A percentile compares a stretch with the other conserved stretches of the same genome.
Conservation (phyloP, 1,140 invertebrate species). For the Lysiphlebus fabarum region DNA sequence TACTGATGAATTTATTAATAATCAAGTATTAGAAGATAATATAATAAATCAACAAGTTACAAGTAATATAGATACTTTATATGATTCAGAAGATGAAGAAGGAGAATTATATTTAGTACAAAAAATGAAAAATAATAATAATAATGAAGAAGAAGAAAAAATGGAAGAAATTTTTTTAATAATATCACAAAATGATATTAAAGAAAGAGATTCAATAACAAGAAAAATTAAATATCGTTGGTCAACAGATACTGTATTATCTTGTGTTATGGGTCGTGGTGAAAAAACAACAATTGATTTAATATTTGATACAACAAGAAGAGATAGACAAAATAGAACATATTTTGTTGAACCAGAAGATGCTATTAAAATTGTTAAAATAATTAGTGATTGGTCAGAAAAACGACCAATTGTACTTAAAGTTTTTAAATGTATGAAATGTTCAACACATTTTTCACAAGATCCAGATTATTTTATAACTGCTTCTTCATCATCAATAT, state of each 20-base stretch:
- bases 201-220: conserved; percentile 52
- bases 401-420: conserved; percentile 53
- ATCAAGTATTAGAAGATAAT: not conserved
- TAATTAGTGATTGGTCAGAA: conserved; percentile 53
- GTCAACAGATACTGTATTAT: conserved; percentile 58
- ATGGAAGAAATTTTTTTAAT: conserved; percentile 49
- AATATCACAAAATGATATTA: conserved; percentile 46
- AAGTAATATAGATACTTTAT: conserved; percentile 25
- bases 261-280: conserved; percentile 54
- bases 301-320: conserved; percentile 61
- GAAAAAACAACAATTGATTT: conserved; percentile 58
- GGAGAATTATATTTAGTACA: conserved; percentile 47
- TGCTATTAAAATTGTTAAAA: conserved; percentile 59
- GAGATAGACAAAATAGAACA: conserved; percentile 56
- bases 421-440: conserved; percentile 64
- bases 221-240: conserved; percentile 59
- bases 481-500: conserved; percentile 26
- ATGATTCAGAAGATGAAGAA: conserved; percentile 45
- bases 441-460: conserved; percentile 59
- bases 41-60: conserved; percentile 16
- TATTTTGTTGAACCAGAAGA: conserved; percentile 59
- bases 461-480: conserved; percentile 46
- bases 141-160: conserved; percentile 32
- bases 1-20: not conserved
- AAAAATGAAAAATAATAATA: conserved; percentile 32